Conservation (phyloP, 2,113 vertebrate genomes). For the Prunella himalayana region DNA sequence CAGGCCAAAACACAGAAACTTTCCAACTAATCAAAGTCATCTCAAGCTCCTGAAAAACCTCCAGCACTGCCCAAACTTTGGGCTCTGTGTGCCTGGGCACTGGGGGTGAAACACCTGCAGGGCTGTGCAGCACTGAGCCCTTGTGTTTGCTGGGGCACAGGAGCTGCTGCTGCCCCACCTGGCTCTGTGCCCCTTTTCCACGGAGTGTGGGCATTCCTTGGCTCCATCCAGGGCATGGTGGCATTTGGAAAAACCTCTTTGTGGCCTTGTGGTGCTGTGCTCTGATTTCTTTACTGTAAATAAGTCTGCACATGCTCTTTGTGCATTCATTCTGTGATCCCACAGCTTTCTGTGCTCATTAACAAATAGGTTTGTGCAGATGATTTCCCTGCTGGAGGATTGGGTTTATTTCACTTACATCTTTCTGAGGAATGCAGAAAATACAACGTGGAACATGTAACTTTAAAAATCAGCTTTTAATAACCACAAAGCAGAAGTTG, state of each 20-base stretch:
- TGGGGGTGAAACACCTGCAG: not conserved
- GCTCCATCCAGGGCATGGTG: not conserved
- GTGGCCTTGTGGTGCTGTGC: not conserved
- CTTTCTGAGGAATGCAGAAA: not conserved
- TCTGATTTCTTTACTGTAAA: not conserved
- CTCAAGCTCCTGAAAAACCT: too few species aligned
- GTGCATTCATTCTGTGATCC: not conserved
- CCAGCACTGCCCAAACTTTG: not conserved
- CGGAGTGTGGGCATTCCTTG: not conserved
- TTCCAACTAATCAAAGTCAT: too few species aligned
- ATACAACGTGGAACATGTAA: fast-evolving
- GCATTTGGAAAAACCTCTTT: not conserved
- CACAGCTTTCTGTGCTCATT: fast-evolving
- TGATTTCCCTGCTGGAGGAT: not conserved
- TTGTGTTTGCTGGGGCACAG: not conserved
- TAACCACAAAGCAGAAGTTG: not conserved
- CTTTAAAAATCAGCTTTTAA: not conserved
- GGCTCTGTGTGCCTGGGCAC: not conserved
- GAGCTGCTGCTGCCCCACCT: not conserved
- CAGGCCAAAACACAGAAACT: too few species aligned
- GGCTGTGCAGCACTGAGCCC: not conserved
- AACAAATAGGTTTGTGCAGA: not conserved
- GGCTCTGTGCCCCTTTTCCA: not conserved
- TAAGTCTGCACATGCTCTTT: not conserved
- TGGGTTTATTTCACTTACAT: not conserved